Percentiles rank a stretch among this genome's conserved stretches.
Conservation (phyloP, 1,140 invertebrate species). For the Chrysopa pallens region DNA sequence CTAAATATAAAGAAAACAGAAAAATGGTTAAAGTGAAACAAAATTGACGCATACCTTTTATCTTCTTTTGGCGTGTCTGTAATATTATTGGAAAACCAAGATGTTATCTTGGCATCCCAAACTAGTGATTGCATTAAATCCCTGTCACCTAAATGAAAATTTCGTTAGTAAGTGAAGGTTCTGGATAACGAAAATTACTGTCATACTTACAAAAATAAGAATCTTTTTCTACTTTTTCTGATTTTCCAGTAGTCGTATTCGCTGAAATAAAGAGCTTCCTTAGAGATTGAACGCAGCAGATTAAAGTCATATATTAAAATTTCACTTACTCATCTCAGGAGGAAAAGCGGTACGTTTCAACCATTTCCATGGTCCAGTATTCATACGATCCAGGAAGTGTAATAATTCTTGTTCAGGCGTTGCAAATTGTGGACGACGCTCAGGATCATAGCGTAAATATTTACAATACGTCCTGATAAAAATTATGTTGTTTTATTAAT, state of each 20-base stretch:
- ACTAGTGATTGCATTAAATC: constrained; percentile 65
- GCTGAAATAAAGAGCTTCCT: constrained; percentile 10
- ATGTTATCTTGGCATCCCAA: constrained; percentile 71
- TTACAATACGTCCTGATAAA: constrained; percentile 17
- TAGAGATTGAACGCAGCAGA: too few species aligned
- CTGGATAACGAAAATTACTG: background rate
- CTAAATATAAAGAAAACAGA: too few species aligned
- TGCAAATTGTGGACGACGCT: constrained; percentile 22
- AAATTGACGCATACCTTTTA: constrained; percentile 35
- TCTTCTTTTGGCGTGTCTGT: constrained; percentile 48
- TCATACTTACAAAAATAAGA: constrained; percentile 40
- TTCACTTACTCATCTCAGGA: constrained; percentile 13
- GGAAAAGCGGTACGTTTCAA: constrained; percentile 31
- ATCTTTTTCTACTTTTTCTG: constrained; percentile 36
- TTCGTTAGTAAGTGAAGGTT: constrained; percentile 4
- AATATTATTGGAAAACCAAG: constrained; percentile 61
- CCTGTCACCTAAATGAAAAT: constrained; percentile 48
- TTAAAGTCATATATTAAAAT: constrained; percentile 4
- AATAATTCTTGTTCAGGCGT: constrained; percentile 50
- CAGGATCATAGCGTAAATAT: constrained; percentile 1
- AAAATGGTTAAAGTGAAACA: background rate
- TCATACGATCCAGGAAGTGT: constrained; percentile 57
- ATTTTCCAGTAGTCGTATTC: constrained; percentile 30
- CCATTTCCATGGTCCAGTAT: constrained; percentile 58
- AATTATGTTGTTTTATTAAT: background rate